phyloP scores from a whole-genome alignment of 1,140 invertebrate genomes.

The Pentalonia nigronervosa region DNA sequence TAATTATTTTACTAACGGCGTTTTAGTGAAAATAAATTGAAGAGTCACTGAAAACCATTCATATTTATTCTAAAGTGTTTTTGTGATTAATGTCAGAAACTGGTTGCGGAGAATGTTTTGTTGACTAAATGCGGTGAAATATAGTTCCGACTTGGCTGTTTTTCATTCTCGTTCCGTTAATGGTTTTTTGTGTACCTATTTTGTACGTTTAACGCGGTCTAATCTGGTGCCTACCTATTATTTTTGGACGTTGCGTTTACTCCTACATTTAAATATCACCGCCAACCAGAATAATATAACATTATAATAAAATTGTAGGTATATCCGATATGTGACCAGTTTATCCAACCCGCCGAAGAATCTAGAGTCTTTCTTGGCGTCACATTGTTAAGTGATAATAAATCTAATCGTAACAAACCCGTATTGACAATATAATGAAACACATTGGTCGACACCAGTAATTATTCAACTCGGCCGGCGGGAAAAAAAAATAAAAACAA shows the following conservation, averaged over 20 bases:
- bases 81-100: constrained; percentile 38
- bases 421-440: neutral
- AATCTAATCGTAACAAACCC: neutral
- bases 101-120: constrained; percentile 28
- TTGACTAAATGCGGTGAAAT: neutral
- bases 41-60: neutral
- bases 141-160: neutral
- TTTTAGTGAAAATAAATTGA: constrained; percentile 27
- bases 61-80: constrained; percentile 30
- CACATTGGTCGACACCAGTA: neutral
- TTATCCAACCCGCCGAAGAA: neutral
- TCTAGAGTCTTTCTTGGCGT: neutral
- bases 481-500: neutral
- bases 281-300: neutral
- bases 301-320: neutral
- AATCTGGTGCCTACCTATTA: constrained; percentile 1
- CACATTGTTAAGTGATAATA: neutral
- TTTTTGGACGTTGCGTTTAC: neutral
- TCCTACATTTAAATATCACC: neutral
- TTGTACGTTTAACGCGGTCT: neutral
- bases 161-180: constrained; percentile 14
- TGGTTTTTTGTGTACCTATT: constrained; percentile 4
- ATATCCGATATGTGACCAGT: neutral
- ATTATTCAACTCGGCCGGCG: neutral
- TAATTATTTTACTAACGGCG: constrained; percentile 30